These are phyloP conservation scores for Pygmarrhopalites habei DNA, from an alignment of 1,140 invertebrate genomes.

Conservation along the genomic window DNA sequence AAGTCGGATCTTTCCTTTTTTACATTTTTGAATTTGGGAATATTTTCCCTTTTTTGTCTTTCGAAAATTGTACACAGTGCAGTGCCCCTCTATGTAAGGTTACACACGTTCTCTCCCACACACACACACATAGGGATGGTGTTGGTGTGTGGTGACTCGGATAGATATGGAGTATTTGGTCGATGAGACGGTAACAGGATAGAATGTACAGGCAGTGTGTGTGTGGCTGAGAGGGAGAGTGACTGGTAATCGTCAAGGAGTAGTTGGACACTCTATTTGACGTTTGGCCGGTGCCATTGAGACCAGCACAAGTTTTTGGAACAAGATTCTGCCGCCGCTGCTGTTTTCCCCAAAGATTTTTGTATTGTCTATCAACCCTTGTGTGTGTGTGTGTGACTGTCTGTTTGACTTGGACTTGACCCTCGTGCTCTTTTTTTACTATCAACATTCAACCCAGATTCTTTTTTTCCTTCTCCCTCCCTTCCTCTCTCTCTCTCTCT, in stretches of 20 bases:
- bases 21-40: too few relatives aligned
- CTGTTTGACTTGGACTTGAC: slow-evolving; percentile 28
- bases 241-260: slow-evolving; percentile 24
- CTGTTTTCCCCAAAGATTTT: slow-evolving; percentile 8
- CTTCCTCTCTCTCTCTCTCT: background rate
- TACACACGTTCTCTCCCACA: too few relatives aligned
- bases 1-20: too few relatives aligned
- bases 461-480: background rate
- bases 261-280: slow-evolving; percentile 24
- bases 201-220: background rate
- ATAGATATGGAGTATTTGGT: too few relatives aligned
- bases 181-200: too few relatives aligned
- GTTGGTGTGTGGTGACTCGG: too few relatives aligned
- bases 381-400: background rate
- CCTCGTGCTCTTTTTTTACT: too few relatives aligned
- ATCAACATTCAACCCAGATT: too few relatives aligned
- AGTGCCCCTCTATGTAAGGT: too few relatives aligned
- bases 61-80: too few relatives aligned
- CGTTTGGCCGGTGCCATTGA: slow-evolving; percentile 30
- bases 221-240: background rate
- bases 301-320: slow-evolving; percentile 20
- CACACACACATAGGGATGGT: too few relatives aligned
- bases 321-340: background rate
- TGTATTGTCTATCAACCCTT: slow-evolving; percentile 6
- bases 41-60: too few relatives aligned